These are phyloP conservation scores for Drosophila colorata DNA, from an alignment of 2,888 invertebrate species.

Conservation along the genomic window DNA sequence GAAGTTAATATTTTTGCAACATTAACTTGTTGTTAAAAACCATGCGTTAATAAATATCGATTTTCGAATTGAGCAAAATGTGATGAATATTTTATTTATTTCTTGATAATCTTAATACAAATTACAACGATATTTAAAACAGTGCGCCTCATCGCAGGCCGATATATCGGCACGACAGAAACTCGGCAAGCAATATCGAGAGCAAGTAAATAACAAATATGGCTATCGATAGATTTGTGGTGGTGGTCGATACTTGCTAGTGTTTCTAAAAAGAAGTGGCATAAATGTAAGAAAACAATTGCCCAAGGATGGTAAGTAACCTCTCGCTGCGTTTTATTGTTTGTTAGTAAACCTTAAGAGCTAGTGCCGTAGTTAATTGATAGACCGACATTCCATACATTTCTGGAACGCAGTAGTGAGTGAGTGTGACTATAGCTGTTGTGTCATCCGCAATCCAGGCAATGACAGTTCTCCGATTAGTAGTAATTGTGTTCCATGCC, in stretches of 20 bases:
- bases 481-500: constrained; percentile 48
- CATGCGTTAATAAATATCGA: not conserved
- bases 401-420: constrained; percentile 48
- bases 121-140: not conserved
- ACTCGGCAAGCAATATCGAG: not conserved
- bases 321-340: constrained; percentile 47
- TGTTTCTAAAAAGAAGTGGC: not conserved
- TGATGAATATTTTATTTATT: not conserved
- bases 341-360: constrained; percentile 60
- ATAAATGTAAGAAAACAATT: constrained; percentile 24
- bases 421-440: constrained; percentile 25
- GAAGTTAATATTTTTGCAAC: too few relatives aligned
- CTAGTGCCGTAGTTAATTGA: constrained; percentile 48
- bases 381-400: constrained; percentile 66
- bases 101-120: not conserved
- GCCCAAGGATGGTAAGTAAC: constrained; percentile 51
- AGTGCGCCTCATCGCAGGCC: constrained; percentile 1
- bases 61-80: not conserved
- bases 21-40: not conserved
- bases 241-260: constrained; percentile 16
- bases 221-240: constrained; percentile 9
- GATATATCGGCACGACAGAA: constrained; percentile 4
- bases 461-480: constrained; percentile 19
- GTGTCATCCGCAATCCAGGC: not conserved
- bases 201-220: not conserved